phyloP scores from a whole-genome alignment of 2,113 vertebrate genomes.

The Centropus bengalensis region DNA sequence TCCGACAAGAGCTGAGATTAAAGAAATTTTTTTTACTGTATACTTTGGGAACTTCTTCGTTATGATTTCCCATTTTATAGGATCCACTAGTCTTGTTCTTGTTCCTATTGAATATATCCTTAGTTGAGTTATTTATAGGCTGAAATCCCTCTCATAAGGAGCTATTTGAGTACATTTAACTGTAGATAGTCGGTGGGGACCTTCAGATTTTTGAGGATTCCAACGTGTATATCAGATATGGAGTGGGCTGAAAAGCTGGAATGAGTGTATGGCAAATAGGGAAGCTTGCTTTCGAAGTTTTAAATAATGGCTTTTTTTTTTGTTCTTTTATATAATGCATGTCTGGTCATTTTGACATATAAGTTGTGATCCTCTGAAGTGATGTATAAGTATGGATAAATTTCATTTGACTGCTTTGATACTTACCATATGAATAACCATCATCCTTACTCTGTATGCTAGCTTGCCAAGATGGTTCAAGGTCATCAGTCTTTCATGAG shows the following conservation, averaged over 20 bases:
- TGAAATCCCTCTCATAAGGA: neutral
- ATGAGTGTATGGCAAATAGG: neutral
- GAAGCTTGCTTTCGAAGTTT: neutral
- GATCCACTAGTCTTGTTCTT: neutral
- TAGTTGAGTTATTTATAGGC: neutral
- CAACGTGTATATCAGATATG: neutral
- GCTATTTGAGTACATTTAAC: neutral
- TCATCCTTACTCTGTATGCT: neutral
- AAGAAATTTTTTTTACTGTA: constrained; percentile 96
- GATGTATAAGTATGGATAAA: neutral
- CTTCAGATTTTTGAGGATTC: neutral
- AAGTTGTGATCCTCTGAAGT: neutral
- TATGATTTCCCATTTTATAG: constrained; percentile 24
- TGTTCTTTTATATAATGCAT: neutral
- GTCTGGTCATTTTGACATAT: neutral
- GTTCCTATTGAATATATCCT: neutral
- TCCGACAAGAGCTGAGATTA: constrained; percentile 80
- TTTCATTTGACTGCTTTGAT: neutral
- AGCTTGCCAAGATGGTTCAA: neutral
- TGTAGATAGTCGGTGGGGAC: neutral
- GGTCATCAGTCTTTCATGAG: neutral
- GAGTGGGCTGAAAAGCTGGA: neutral
- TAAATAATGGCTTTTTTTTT: neutral
- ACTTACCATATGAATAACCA: rapidly evolving
- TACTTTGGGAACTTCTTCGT: constrained; percentile 18